Base-by-base conservation (phyloP, 2,797 vertebrate genomes). In the Chrysocyon brachyurus region DNA sequence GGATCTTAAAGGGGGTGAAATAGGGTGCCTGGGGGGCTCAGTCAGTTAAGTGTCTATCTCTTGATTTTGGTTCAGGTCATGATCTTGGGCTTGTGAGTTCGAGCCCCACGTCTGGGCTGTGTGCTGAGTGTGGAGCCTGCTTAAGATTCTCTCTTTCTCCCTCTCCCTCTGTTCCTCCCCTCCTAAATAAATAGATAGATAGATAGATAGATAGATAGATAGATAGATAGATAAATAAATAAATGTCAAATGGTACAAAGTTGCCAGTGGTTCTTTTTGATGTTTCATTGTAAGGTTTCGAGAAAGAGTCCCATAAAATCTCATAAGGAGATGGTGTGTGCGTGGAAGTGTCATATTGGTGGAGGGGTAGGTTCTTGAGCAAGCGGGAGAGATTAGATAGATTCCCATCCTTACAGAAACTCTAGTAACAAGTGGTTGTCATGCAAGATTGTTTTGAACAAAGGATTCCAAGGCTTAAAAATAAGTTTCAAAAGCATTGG, bases 361-460 rank as follows among this genome's bases (percentile, higher is more conserved):
- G 28, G 17, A 21, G 56, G 31, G 12, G 12, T 22, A 88, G 49
- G 14, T 72, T 90, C 52, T 77, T 54, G 16, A 94, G 14, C 12
- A 15, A 87, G 9, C 28, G 1, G 33, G 6, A 24, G 21, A 12
- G 17, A 70, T 84, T n/a, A n/a, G 57, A 33, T 52, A 40, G 33
- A 90, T 26, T 70, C 26, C 6, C 6, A 24, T 94, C 17, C 52
- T 77, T 49, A 61, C 12, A 81, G 70, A 90, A 94, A 92, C 56
- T 93, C 54, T 70, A n/a, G 24, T 40, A 83, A 95, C 16, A 90
- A 49, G 49, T 79, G 56, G 28, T 82, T 92, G 12, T 82, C 63
- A 75, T 49, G 52, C 28, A 66, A 90, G 56, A 36, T 94, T 87
- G 82, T 82, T 84, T 72, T 75, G 14, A 87, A 72, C 26, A 90